Conservation (phyloP, 2,113 vertebrate species). For the Engraulis encrasicolus region DNA sequence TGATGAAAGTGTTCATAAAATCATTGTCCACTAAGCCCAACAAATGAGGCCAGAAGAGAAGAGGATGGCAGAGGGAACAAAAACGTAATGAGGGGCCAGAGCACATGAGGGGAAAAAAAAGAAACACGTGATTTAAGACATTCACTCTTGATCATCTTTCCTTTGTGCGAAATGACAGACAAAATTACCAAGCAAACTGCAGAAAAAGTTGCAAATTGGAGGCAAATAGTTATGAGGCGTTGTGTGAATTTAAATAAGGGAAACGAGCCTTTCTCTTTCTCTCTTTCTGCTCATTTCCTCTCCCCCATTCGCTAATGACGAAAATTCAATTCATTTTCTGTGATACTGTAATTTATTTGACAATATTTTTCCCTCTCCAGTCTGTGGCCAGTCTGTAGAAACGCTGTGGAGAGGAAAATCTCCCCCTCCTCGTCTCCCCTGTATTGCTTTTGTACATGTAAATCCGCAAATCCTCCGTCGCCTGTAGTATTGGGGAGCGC, state of each 20-base stretch:
- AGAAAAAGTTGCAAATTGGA: not conserved
- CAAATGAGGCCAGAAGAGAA: not conserved
- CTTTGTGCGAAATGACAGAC: not conserved
- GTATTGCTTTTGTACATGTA: not conserved
- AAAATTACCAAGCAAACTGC: not conserved
- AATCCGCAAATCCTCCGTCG: not conserved
- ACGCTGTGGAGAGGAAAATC: not conserved
- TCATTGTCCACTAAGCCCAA: not conserved
- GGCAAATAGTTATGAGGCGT: not conserved
- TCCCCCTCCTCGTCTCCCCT: not conserved
- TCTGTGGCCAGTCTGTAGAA: not conserved
- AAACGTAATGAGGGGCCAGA: not conserved
- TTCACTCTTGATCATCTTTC: not conserved
- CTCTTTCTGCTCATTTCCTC: not conserved
- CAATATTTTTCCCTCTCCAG: no score
- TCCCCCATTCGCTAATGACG: not conserved
- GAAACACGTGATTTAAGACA: not conserved
- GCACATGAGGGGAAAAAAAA: no score
- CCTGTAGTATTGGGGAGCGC: not conserved
- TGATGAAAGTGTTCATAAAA: not conserved
- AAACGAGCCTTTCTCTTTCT: not conserved
- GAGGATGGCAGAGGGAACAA: not conserved
- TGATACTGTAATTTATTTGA: constrained; percentile 1
- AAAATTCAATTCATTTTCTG: not conserved
- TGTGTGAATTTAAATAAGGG: not conserved